Base-by-base conservation (phyloP, 2,797 vertebrate species). In the Gymnocypris eckloni region DNA sequence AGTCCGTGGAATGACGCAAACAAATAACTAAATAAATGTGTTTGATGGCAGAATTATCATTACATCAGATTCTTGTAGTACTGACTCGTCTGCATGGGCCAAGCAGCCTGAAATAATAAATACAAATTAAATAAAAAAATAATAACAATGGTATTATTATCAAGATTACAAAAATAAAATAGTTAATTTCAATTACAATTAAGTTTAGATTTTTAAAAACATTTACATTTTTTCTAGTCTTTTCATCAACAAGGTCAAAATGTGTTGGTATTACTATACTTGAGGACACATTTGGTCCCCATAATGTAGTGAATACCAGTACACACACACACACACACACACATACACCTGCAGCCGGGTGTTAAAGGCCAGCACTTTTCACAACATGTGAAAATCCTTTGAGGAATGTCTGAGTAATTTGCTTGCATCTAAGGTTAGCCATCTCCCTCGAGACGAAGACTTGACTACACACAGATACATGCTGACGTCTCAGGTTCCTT, bases 401-500 rank as follows among this genome's bases (percentile, higher is more conserved):
- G 39, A 83, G 66, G 18, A 81, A 78, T 33, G 43, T 75, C 78
- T 84, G 67, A 81, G 15, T 52, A 54, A 75, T 84, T 73, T 84
- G 22, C 69, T 75, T 4, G 48, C 43, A 67, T 80, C 64, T 79
- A 86, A 84, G 79, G 41, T 81, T 81, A 39, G 67, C 33, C n/a
- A 64, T 69, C 16, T 61, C 86, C 50, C 52, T 61, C 70, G 7
- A 56, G 82, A 61, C 72, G 37, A 85, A 82, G 72, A 56, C 54
- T 59, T 86, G 56, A 76, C 82, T 75, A 61, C 71, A 64, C 75
- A 73, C 54, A 79, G 72, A 79, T 85, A 88, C 81, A 87, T 87
- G 83, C 76, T 72, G 84, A 83, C 20, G 64, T 84, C 85, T 89
- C 79, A 56, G 75, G 81, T 88, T 89, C 84, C 86, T 79, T 41